A percentile compares a stretch with the other conserved stretches of the same genome.
These are phyloP conservation scores for Tachycineta bicolor DNA, from an alignment of 2,113 vertebrate genomes.

Conservation along the genomic window DNA sequence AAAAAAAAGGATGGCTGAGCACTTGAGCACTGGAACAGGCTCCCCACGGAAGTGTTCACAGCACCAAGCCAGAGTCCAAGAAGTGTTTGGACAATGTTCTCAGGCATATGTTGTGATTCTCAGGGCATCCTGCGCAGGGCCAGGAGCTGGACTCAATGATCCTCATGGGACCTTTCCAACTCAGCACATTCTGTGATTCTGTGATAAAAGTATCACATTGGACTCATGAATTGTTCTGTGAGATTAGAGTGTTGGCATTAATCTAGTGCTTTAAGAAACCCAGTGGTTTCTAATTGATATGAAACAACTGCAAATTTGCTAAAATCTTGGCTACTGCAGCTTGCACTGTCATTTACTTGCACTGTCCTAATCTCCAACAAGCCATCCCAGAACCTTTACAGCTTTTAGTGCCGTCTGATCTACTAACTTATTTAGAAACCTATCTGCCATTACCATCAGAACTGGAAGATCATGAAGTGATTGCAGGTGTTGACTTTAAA, in stretches of 20 bases:
- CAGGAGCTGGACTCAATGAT: neutral
- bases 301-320: neutral
- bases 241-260: neutral
- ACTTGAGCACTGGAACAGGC: no score
- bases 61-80: neutral
- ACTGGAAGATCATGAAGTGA: neutral
- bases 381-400: neutral
- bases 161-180: neutral
- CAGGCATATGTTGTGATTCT: no score
- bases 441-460: neutral
- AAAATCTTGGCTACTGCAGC: neutral
- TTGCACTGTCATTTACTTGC: neutral
- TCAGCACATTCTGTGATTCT: neutral
- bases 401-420: neutral
- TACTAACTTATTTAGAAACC: neutral
- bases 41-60: neutral
- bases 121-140: neutral
- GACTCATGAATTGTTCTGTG: rapidly evolving
- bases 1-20: no score
- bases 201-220: neutral
- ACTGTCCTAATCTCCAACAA: neutral
- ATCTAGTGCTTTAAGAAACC: neutral
- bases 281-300: neutral
- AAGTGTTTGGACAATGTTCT: neutral
- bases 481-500: neutral